Percentiles rank a stretch among this genome's conserved stretches.
Conservation (phyloP, 2,888 invertebrate genomes). For the Parnassius apollo region DNA sequence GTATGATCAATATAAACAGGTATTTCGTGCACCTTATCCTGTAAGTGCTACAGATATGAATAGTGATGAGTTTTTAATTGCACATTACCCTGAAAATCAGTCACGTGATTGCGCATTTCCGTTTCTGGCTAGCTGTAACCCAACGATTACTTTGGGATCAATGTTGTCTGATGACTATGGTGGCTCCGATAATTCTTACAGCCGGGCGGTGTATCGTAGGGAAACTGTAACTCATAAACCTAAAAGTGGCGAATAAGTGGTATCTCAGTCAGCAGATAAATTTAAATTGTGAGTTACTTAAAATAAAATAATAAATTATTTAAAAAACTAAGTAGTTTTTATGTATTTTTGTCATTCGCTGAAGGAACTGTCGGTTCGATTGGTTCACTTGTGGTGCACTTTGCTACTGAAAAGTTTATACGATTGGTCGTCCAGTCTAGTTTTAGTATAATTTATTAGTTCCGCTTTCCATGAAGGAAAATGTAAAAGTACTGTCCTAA, state of each 20-base stretch:
- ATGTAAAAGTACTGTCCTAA: no score
- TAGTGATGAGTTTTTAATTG: slow-evolving; percentile 13
- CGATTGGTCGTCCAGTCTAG: no score
- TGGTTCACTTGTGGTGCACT: no score
- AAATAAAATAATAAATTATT: no score
- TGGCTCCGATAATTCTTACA: slow-evolving; percentile 1
- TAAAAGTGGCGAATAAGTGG: slow-evolving; percentile 4
- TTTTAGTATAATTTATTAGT: no score
- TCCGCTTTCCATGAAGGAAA: no score
- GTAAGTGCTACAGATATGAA: slow-evolving; percentile 8
- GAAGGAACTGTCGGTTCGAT: no score
- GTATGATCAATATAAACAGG: slow-evolving; percentile 10
- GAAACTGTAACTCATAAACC: not conserved
- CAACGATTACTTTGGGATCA: slow-evolving; percentile 43
- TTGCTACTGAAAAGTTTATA: no score
- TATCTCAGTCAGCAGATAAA: no score
- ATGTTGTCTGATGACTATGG: slow-evolving; percentile 15
- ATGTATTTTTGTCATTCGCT: no score
- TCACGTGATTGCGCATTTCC: slow-evolving; percentile 44
- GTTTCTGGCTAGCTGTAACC: slow-evolving; percentile 50
- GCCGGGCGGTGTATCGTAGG: not conserved
- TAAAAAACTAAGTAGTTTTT: no score
- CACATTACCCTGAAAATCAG: slow-evolving; percentile 16
- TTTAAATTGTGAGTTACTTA: no score
- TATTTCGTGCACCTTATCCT: not conserved